phyloP scores from a whole-genome alignment of 2,113 vertebrate species.

The Geococcyx californianus region DNA sequence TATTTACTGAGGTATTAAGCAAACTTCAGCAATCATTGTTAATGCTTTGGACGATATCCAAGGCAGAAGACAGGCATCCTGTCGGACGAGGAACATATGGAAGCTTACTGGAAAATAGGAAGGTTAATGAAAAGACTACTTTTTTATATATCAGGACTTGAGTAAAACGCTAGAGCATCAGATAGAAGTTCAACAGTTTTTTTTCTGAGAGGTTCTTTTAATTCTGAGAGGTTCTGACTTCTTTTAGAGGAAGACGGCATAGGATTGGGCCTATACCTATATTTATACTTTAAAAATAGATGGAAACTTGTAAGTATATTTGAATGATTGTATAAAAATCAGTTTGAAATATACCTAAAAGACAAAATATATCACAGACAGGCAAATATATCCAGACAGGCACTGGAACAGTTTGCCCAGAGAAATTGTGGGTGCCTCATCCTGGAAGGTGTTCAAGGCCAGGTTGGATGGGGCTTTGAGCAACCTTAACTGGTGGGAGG shows the following conservation, averaged over 20 bases:
- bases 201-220: not conserved
- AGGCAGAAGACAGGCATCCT: not conserved
- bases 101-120: constrained; percentile 20
- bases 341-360: not conserved
- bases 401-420: too few species aligned
- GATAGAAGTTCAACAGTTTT: not conserved
- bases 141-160: not conserved
- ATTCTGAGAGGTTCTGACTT: not conserved
- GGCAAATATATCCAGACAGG: not conserved
- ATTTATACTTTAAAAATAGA: not conserved
- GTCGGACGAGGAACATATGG: not conserved
- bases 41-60: constrained; percentile 13
- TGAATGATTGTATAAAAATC: not conserved
- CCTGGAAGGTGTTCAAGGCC: too few species aligned
- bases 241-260: not conserved
- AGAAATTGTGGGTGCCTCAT: too few species aligned
- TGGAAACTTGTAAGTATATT: not conserved
- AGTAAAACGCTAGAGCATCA: not conserved
- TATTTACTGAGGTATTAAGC: constrained; percentile 35
- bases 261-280: not conserved
- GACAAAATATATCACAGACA: not conserved
- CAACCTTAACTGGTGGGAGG: too few species aligned
- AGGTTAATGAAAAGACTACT: constrained; percentile 9
- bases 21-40: constrained; percentile 25
- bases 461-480: too few species aligned